phyloP scores from a whole-genome alignment of 2,113 vertebrate genomes.

The Gymnocephalus cernua region DNA sequence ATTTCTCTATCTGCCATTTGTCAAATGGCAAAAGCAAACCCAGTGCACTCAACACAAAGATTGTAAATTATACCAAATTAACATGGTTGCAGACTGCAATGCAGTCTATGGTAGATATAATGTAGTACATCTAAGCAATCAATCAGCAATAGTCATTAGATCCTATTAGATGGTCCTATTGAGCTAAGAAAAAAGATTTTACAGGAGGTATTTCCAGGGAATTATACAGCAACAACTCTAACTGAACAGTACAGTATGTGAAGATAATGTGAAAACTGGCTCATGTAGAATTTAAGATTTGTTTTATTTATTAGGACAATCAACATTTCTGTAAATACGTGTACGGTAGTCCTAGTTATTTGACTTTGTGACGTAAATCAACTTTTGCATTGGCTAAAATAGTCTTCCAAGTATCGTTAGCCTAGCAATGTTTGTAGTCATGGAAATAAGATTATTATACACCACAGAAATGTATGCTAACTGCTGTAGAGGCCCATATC shows the following conservation, averaged over 20 bases:
- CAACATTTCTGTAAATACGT: too few species aligned
- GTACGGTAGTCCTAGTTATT: too few species aligned
- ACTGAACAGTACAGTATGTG: neutral
- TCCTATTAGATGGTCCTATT: neutral
- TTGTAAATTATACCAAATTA: neutral
- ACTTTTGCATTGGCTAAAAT: neutral
- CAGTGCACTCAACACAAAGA: neutral
- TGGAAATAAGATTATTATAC: neutral
- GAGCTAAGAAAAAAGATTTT: neutral
- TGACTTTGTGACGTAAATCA: neutral
- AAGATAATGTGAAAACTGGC: neutral
- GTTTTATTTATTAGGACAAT: too few species aligned
- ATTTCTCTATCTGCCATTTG: slow-evolving; percentile 40
- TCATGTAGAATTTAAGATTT: neutral
- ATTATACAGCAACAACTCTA: neutral
- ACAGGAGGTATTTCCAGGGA: neutral
- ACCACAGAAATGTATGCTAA: slow-evolving; percentile 35
- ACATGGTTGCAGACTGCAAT: neutral
- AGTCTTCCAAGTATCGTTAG: neutral
- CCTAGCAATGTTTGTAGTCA: neutral
- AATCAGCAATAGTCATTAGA: neutral
- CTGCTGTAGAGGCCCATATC: slow-evolving; percentile 23
- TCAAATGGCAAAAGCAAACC: slow-evolving; percentile 14
- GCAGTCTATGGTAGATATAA: neutral
- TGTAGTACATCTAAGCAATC: neutral